Evolutionary conservation across 2,888 invertebrate species (phyloP).

Genomic region (Orthonychiurus folsomi): DNA sequence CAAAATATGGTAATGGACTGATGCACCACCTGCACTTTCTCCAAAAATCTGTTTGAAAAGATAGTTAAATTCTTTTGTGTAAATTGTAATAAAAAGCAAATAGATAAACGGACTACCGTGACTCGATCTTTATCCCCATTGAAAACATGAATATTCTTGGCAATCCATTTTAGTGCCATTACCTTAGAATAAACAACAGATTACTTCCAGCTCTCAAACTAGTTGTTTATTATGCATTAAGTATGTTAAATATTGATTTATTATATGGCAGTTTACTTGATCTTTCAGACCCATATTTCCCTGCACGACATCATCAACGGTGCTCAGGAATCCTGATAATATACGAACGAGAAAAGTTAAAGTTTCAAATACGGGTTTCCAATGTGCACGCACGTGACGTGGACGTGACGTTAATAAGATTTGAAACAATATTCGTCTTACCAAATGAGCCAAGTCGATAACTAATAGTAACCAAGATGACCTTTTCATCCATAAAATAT

Average conservation of each 20-base stretch:
- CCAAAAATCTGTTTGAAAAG: conserved; percentile 31
- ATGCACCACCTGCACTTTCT: conserved; percentile 27
- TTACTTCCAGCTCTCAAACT: too few relatives aligned
- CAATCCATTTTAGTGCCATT: conserved; percentile 33
- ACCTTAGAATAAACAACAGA: too few relatives aligned
- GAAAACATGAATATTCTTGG: conserved; percentile 31
- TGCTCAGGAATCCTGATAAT: conserved; percentile 22
- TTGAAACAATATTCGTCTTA: conserved; percentile 7
- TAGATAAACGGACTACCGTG: conserved; percentile 15
- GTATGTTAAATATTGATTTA: too few relatives aligned
- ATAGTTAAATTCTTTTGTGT: too few relatives aligned
- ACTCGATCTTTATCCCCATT: conserved; percentile 30
- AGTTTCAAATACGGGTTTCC: too few relatives aligned
- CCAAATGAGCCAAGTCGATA: conserved; percentile 32
- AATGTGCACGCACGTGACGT: background rate
- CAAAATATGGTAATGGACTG: conserved; percentile 35
- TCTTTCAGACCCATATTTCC: conserved; percentile 32
- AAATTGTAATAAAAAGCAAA: too few relatives aligned
- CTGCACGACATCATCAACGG: conserved; percentile 21
- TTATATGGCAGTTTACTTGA: too few relatives aligned
- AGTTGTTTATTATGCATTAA: too few relatives aligned
- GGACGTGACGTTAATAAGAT: background rate
- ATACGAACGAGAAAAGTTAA: background rate
- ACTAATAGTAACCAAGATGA: conserved; percentile 34
- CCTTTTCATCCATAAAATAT: conserved; percentile 39